Evolutionary conservation across 2,797 vertebrate species (phyloP), one percentile per base, ranked within the genome.

Genomic region (Pampus argenteus): DNA sequence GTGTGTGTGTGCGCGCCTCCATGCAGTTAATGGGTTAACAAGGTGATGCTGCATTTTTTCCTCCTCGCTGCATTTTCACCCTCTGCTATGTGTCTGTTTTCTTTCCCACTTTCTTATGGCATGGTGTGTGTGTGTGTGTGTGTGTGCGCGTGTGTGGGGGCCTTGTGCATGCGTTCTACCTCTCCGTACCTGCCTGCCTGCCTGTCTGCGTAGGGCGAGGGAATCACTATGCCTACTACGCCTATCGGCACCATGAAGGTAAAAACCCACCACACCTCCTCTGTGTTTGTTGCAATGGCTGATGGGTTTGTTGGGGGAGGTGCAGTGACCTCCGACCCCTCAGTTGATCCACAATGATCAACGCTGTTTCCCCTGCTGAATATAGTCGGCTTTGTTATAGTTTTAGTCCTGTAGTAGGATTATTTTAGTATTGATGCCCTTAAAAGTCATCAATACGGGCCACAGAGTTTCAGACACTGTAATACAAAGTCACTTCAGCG

Each of bases 221-320:
- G 95, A 96, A 95, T 94, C 98, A 98, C 95, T 97, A 96, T 97
- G 96, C 96, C 96, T 97, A 95, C 97, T 97, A 96, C 97, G 92
- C 91, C 95, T 97, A 95, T 95, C 96, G 96, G 90, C 80, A 96
- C 91, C 95, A 95, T 0, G 96, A 98, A 99, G 98, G 97, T 99
- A 98, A 98, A 18, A 15, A 25, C 34, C 64, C 63, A 59, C 66
- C 58, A 72, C 81, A 74, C 75, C 47, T 67, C 68, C 52, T 80
- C 51, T 78, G 64, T 84, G 65, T 87, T 59, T 84, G 52, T 82
- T 80, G 20, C 47, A 54, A 10, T 54, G 75, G 73, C 58, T 71
- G 50, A 67, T 66, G 78, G 77, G 71, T 31, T 72, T 31, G 8
- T 52, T 14, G 10, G 11, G 49, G 31, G 11, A 6, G 26, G 3